These are phyloP conservation scores for Holocentrus rufus DNA, from an alignment of 2,797 vertebrate genomes.

Conservation along the genomic window DNA sequence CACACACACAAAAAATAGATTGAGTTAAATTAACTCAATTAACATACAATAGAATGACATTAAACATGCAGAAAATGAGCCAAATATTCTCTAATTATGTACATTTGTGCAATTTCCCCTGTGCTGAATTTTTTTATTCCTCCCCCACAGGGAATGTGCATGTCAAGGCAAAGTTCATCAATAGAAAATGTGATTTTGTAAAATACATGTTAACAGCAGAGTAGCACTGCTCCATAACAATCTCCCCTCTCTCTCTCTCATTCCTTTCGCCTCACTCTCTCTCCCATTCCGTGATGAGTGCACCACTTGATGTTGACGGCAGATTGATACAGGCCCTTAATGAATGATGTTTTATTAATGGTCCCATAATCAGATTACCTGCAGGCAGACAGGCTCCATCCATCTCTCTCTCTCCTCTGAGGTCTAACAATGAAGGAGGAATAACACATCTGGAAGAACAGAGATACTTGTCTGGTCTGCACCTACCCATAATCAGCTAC, in stretches of 20 bases:
- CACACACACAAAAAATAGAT: conserved; percentile 21
- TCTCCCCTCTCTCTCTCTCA: conserved; percentile 1
- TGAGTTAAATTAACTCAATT: conserved; percentile 39
- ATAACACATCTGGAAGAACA: conserved; percentile 62
- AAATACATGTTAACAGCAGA: conserved; percentile 36
- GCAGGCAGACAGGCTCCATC: conserved; percentile 71
- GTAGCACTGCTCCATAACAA: conserved; percentile 7
- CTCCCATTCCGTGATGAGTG: conserved; percentile 52
- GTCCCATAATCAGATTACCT: conserved; percentile 80
- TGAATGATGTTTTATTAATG: conserved; percentile 83
- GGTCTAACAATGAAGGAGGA: conserved; percentile 61
- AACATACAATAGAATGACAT: conserved; percentile 45
- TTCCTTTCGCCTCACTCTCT: conserved; percentile 13
- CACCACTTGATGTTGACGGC: conserved; percentile 72
- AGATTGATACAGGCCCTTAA: conserved; percentile 76
- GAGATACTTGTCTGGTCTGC: conserved; percentile 44
- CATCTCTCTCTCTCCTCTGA: conserved; percentile 63
- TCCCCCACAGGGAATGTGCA: conserved; percentile 16
- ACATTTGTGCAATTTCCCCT: background rate
- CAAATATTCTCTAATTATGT: conserved; percentile 32
- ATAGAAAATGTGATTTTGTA: conserved; percentile 47
- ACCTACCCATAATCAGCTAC: conserved; percentile 34
- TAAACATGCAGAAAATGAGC: conserved; percentile 21
- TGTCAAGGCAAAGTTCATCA: conserved; percentile 43
- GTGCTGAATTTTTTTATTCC: background rate